Evolutionary conservation across 2,888 invertebrate species (phyloP), one percentile per base, ranked within the genome.

Genomic region (Habrosyne pyritoides): DNA sequence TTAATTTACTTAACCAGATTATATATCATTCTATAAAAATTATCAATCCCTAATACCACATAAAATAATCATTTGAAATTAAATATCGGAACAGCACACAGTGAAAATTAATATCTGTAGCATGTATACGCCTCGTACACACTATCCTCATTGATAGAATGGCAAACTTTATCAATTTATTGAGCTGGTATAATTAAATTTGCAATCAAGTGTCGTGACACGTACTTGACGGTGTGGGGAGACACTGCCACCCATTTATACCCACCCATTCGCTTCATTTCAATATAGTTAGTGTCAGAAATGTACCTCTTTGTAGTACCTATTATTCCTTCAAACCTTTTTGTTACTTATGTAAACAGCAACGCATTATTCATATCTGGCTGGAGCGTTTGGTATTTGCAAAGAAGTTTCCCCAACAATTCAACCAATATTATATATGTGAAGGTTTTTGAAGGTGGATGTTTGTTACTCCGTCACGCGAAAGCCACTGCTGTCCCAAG

Each of bases 81-180:
- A n/a, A 46, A 55, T 48, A 47, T 47, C 47, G 33, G 33, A 33
- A 47, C 52, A 21, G 53, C 52, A 28, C 52, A 53, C 8, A 12
- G 7, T 8, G 8, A 60, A 56, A 63, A 60, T 59, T 59, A 56
- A 59, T 65, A 57, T 54, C 14, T 52, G 53, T 52, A 47, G 47
- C 28, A 48, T 54, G 55, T 55, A 54, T 48, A 58, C 61, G 18
- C 2, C 8, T 8, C 18, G 14, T 18, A 66, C 69, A 63, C 63
- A 68, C 71, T 61, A 67, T 60, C 59, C 57, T 57, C 52, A 63
- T 62, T 57, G 64, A 63, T 69, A 66, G 64, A 57, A 53, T 33
- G 50, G 55, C 55, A 62, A 74, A 75, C 66, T 71, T 72, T 69
- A 72, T 71, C 65, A 67, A 66, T 67, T 52, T 64, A 71, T 67